phyloP scores from a whole-genome alignment of 2,113 vertebrate species.

The Austrofundulus limnaeus region DNA sequence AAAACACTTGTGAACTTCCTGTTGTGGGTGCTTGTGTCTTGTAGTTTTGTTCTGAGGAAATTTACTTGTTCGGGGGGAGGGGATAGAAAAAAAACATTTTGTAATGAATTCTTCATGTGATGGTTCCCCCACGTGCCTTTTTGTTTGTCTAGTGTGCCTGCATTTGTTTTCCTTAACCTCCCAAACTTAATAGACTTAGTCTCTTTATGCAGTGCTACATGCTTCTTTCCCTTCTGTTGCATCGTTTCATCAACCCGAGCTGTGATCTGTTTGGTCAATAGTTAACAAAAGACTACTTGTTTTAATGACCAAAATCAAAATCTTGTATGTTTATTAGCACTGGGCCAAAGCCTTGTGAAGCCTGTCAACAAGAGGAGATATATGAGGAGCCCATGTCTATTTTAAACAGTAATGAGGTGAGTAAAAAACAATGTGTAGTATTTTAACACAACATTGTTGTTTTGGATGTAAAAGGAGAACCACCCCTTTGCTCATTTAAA shows the following conservation, averaged over 20 bases:
- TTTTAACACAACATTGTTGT: no score
- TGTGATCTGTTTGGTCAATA: neutral
- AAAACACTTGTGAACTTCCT: slow-evolving; percentile 2
- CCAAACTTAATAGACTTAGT: slow-evolving; percentile 1
- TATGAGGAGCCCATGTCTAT: slow-evolving; percentile 89
- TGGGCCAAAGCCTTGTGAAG: slow-evolving; percentile 90
- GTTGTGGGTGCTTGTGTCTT: neutral
- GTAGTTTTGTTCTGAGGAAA: neutral
- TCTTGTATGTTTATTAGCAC: slow-evolving; percentile 72
- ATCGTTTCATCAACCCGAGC: slow-evolving; percentile 2
- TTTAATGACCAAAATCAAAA: slow-evolving; percentile 12
- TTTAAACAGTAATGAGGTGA: slow-evolving; percentile 79
- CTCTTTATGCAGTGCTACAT: neutral
- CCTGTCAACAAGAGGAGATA: slow-evolving; percentile 88
- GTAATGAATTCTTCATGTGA: neutral
- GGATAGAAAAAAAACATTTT: neutral
- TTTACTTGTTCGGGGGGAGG: neutral
- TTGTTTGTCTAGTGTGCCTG: neutral
- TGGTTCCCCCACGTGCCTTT: neutral
- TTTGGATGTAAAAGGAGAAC: neutral
- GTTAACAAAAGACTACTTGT: neutral
- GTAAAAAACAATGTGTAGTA: no score
- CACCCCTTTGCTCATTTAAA: slow-evolving; percentile 8
- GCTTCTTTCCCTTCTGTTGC: slow-evolving; percentile 6
- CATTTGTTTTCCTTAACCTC: slow-evolving; percentile 1